Base-by-base conservation (phyloP, 2,888 invertebrate species). In the Mechanitis mazaeus region DNA sequence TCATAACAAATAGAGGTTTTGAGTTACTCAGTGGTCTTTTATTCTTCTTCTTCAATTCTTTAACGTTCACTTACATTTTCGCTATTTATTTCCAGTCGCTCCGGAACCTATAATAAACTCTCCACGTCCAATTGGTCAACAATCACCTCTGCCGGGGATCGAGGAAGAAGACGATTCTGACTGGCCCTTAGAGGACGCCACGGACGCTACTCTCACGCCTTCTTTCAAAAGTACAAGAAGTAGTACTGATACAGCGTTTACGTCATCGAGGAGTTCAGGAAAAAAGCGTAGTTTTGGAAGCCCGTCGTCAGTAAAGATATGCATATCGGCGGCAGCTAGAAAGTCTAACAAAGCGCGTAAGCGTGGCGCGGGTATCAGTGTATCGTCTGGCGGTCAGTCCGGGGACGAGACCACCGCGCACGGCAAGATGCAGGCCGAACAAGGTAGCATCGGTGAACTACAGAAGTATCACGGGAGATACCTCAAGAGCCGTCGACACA, bases 341-440 rank as follows among this genome's bases (percentile, higher is more conserved):
- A 87, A 90, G 71, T 86, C 87, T 60, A 84, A 87, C 66, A 91
- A 91, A 75, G 85, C 89, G 61, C 91, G 91, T 73, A 89, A 87
- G 78, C 87, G 89, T 81, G 91, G 90, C 74, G 83, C 87, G 59
- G 76, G 84, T 9, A 80, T 84, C 58, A 83, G 80, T 70, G 74
- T 79, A 58, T 74, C 75, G 59, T 76, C 79, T 70, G 67, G 80
- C 57, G 79, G 75, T 64, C 79, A 76, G 69, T 70, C 76, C 69
- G 83, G 81, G 73, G 87, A 86, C 73, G 82, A 87, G 74, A 76
- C 79, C 67, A 80, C 79, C 68, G 71, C 74, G 69, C 83, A 87
- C 75, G 88, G 91, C 83, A 96, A 92, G 90, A 96, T 97, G 96
- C 96, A 97, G 91, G 97, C 96, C 72, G 96, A 97, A 87, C 96